These are phyloP conservation scores for Fukomys damarensis DNA, from an alignment of 2,113 vertebrate species.

Conservation along the genomic window DNA sequence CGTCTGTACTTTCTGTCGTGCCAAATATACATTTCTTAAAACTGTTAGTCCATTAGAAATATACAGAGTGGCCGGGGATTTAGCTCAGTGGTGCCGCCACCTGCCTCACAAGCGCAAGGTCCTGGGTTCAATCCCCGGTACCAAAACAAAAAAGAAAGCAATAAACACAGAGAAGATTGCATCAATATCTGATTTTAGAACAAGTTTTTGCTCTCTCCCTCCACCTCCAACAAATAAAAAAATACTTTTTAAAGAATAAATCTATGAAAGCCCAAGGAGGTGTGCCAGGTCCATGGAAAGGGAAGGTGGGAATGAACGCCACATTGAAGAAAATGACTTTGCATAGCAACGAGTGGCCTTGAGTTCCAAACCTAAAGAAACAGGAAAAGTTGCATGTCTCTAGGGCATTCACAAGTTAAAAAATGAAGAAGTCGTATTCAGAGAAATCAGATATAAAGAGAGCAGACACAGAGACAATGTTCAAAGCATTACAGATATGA, in stretches of 20 bases:
- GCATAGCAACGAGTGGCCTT: not conserved
- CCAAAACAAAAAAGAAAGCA: too few species aligned
- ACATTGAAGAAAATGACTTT: not conserved
- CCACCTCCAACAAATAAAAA: conserved; percentile 4
- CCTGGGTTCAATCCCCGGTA: too few species aligned
- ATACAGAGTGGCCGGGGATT: too few species aligned
- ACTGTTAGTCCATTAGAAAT: not conserved
- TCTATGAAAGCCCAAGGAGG: not conserved
- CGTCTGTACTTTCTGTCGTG: not conserved
- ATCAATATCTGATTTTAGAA: not conserved
- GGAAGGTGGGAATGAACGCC: not conserved
- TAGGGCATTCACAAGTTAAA: not conserved
- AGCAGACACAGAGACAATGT: not conserved
- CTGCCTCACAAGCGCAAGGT: too few species aligned
- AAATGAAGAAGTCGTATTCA: not conserved
- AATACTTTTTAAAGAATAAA: not conserved
- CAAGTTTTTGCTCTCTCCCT: not conserved
- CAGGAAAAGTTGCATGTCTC: not conserved
- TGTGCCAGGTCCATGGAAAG: too few species aligned
- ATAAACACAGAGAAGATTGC: not conserved
- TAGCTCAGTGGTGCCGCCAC: too few species aligned
- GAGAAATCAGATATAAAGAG: not conserved
- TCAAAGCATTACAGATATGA: not conserved
- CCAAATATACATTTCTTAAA: not conserved
- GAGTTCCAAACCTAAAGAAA: not conserved